Conservation (phyloP, 2,797 vertebrate species). For the Salmo trutta region DNA sequence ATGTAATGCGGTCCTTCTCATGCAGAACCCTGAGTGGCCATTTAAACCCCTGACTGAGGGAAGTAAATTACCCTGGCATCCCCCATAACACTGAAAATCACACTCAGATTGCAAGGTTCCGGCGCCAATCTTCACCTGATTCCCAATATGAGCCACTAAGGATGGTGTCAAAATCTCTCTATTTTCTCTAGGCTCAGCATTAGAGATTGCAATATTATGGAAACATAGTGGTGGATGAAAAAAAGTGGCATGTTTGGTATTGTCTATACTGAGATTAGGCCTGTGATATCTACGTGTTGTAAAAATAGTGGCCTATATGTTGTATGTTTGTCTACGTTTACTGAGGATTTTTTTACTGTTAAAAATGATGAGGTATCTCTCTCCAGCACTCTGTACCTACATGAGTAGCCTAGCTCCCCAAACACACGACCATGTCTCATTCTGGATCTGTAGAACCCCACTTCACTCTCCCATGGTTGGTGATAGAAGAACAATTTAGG, state of each 20-base stretch:
- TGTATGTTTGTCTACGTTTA: too few species aligned
- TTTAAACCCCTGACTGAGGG: constrained; percentile 52
- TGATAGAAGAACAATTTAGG: constrained; percentile 33
- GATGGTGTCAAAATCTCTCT: constrained; percentile 35
- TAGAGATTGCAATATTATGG: constrained; percentile 39
- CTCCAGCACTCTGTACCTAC: too few species aligned
- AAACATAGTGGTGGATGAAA: constrained; percentile 39
- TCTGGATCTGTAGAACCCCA: constrained; percentile 20
- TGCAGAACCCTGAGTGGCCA: constrained; percentile 53
- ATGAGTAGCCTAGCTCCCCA: constrained; percentile 6
- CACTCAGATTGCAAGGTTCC: constrained; percentile 75
- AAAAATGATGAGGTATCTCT: too few species aligned
- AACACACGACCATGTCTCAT: constrained; percentile 4
- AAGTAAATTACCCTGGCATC: constrained; percentile 58
- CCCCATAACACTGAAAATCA: constrained; percentile 63
- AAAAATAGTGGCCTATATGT: too few species aligned
- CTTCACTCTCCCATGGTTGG: constrained; percentile 23
- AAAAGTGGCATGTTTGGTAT: constrained; percentile 26
- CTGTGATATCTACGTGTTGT: too few species aligned
- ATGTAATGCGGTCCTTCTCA: constrained; percentile 56
- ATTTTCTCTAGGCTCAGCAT: constrained; percentile 9
- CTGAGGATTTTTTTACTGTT: too few species aligned
- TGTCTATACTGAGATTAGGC: too few species aligned
- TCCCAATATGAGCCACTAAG: constrained; percentile 52
- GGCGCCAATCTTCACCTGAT: constrained; percentile 52